Conservation (phyloP, 2,888 invertebrate species). For the Tinea trinotella region DNA sequence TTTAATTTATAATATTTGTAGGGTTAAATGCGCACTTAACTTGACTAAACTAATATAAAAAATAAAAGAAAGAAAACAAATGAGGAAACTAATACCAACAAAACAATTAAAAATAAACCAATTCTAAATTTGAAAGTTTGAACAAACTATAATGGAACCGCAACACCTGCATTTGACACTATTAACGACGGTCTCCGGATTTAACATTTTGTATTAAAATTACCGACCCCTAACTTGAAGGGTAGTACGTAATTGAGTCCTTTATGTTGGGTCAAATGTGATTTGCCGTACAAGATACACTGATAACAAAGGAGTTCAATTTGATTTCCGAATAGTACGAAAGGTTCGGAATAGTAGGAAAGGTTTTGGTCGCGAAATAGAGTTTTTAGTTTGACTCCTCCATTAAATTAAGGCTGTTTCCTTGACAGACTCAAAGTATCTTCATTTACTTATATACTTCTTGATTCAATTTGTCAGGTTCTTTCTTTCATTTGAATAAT, state of each 20-base stretch:
- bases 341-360: neutral
- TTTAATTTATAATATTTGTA: too few relatives aligned
- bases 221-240: constrained; percentile 31
- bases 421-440: neutral
- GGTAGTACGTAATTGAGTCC: constrained; percentile 38
- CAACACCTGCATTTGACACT: constrained; percentile 46
- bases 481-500: too few relatives aligned
- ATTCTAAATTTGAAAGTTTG: neutral
- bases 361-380: neutral
- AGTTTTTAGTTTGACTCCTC: neutral
- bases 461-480: too few relatives aligned
- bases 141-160: constrained; percentile 29
- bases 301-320: constrained; percentile 12
- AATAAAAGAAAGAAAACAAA: too few relatives aligned
- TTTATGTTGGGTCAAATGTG: constrained; percentile 25
- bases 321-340: constrained; percentile 5
- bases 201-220: constrained; percentile 36
- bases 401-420: neutral
- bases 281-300: constrained; percentile 16
- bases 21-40: too few relatives aligned
- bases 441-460: neutral
- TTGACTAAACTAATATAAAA: too few relatives aligned
- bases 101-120: neutral
- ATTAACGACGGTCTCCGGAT: constrained; percentile 30
- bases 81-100: neutral